A percentile compares a stretch with the other conserved stretches of the same genome.
Conservation (phyloP, 1,140 invertebrate species). For the Holotrichia oblita region DNA sequence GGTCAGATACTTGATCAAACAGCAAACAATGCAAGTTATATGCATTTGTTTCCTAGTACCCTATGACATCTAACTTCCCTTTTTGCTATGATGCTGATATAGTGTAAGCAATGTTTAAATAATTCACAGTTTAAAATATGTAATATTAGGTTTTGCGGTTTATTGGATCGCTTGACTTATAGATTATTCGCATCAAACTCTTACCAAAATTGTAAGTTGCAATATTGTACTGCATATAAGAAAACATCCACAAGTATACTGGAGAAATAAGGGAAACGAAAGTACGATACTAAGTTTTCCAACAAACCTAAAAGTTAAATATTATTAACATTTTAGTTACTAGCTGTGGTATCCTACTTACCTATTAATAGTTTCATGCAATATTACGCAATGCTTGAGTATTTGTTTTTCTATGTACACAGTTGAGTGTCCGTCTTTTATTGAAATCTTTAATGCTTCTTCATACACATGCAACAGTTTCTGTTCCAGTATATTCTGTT, state of each 20-base stretch:
- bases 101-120: too few species aligned
- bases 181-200: too few species aligned
- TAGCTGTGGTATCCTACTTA: not conserved
- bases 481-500: not conserved
- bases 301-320: constrained; percentile 5
- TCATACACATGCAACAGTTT: not conserved
- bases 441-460: not conserved
- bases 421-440: too few species aligned
- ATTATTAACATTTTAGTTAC: not conserved
- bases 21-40: too few species aligned
- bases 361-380: not conserved
- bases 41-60: too few species aligned
- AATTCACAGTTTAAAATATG: too few species aligned
- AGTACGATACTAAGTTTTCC: not conserved
- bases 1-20: too few species aligned
- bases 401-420: not conserved
- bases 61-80: too few species aligned
- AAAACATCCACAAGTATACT: constrained; percentile 7
- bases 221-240: not conserved
- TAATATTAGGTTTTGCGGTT: too few species aligned
- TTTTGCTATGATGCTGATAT: too few species aligned
- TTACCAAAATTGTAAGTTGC: constrained; percentile 19
- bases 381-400: not conserved
- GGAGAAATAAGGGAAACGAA: constrained; percentile 6
- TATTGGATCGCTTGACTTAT: too few species aligned